phyloP scores from a whole-genome alignment of 2,113 vertebrate species.

The Dolichallabes microphthalmus region DNA sequence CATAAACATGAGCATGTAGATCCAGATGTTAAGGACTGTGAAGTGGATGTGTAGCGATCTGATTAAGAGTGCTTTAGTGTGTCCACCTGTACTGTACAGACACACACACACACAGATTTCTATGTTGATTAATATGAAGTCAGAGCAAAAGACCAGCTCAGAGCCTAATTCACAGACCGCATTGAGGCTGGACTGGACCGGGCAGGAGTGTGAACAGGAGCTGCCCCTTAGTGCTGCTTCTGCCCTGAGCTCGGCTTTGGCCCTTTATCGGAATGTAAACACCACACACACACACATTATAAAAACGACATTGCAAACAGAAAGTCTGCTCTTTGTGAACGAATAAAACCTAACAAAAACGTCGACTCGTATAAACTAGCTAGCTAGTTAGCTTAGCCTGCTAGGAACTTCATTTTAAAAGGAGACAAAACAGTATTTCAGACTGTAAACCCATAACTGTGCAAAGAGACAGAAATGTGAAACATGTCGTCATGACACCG shows the following conservation, averaged over 20 bases:
- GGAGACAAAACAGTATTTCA: too few relatives aligned
- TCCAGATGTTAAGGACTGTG: neutral
- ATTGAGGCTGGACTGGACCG: too few relatives aligned
- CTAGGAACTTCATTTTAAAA: neutral
- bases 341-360: neutral
- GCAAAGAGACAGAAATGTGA: neutral
- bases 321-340: neutral
- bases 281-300: neutral
- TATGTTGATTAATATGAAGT: neutral
- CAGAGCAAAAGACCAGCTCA: neutral
- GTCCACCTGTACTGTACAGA: too few relatives aligned
- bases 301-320: constrained; percentile 1
- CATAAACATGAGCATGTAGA: neutral
- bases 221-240: neutral
- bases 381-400: neutral
- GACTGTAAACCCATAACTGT: neutral
- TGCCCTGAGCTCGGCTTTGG: neutral
- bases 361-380: constrained; percentile 1
- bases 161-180: neutral
- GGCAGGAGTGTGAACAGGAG: neutral
- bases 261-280: constrained; percentile 3
- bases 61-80: neutral
- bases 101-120: neutral
- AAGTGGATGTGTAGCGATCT: neutral
- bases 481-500: neutral